Conservation (phyloP, 2,113 vertebrate genomes). For the Pachypanchax playfairii region DNA sequence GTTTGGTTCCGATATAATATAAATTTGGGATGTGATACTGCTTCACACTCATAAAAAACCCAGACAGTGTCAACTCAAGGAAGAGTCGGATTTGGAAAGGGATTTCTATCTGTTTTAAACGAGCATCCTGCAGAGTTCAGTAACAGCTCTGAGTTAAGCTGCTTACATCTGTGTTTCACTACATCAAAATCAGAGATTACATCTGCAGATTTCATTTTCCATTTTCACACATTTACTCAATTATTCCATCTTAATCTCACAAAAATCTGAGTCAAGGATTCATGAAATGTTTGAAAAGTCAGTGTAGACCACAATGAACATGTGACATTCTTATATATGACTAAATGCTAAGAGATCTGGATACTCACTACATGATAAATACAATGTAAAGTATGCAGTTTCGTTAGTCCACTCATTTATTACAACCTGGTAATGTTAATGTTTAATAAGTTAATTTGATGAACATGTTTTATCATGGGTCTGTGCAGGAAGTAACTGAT, state of each 20-base stretch:
- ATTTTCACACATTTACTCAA: constrained; percentile 21
- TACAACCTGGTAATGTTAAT: too few species aligned
- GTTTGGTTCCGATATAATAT: neutral
- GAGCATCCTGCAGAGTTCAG: neutral
- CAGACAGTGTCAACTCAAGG: neutral
- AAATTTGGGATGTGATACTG: neutral
- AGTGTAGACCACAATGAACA: neutral
- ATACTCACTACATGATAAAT: too few species aligned
- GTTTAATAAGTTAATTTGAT: too few species aligned
- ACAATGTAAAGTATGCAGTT: too few species aligned
- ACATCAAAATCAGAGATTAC: constrained; percentile 42
- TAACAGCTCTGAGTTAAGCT: constrained; percentile 26
- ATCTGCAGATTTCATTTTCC: constrained; percentile 43
- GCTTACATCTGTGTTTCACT: constrained; percentile 36
- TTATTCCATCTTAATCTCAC: constrained; percentile 20
- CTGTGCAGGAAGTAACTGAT: too few species aligned
- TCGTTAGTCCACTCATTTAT: too few species aligned
- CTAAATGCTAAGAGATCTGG: too few species aligned
- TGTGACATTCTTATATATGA: too few species aligned
- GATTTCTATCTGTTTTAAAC: constrained; percentile 2
- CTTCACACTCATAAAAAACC: too few species aligned
- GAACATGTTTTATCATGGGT: too few species aligned
- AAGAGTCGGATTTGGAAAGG: neutral
- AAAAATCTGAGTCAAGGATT: constrained; percentile 20
- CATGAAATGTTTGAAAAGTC: neutral